Evolutionary conservation across 2,113 vertebrate genomes (phyloP).

Genomic region (Gulo gulo): DNA sequence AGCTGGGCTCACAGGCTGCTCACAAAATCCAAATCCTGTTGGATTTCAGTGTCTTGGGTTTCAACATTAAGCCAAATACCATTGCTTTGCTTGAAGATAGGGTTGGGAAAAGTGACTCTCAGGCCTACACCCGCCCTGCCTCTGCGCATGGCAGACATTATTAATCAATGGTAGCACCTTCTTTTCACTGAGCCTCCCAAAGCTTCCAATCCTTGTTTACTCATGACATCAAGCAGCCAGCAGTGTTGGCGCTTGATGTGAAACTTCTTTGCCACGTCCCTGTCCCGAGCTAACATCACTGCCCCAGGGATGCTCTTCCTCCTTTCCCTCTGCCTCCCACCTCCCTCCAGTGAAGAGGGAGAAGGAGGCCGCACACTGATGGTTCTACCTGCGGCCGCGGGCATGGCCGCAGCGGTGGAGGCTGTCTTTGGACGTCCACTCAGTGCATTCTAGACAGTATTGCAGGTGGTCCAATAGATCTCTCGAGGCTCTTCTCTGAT

Average conservation of each 20-base stretch:
- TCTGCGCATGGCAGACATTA: neutral
- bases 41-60: neutral
- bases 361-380: rapidly evolving
- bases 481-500: neutral
- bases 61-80: neutral
- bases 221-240: neutral
- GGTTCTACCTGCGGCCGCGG: rapidly evolving
- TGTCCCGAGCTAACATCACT: rapidly evolving
- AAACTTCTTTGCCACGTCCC: neutral
- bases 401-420: rapidly evolving
- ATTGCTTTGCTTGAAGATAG: neutral
- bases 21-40: too few species aligned
- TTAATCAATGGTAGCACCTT: neutral
- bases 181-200: neutral
- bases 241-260: neutral
- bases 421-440: rapidly evolving
- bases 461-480: neutral
- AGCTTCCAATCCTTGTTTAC: neutral
- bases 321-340: neutral
- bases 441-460: rapidly evolving
- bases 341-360: neutral
- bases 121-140: rapidly evolving
- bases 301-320: neutral
- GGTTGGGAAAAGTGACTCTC: neutral
- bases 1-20: neutral